Evolutionary conservation across 2,888 invertebrate genomes (phyloP).

Genomic region (Agrochola lychnidis): DNA sequence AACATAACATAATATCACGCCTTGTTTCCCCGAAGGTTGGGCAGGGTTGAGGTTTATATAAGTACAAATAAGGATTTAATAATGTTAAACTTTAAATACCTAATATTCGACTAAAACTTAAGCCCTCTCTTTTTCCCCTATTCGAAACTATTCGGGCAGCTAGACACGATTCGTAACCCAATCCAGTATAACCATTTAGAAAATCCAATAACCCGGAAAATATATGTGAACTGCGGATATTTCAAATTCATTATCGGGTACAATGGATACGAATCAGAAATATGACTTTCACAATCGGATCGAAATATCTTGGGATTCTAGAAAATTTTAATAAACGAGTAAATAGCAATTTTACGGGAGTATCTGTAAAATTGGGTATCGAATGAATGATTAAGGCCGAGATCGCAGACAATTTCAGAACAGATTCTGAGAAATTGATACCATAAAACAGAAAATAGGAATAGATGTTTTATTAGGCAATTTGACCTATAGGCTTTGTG

Average conservation of each 20-base stretch:
- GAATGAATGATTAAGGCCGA: slow-evolving; percentile 21
- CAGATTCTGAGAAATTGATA: slow-evolving; percentile 12
- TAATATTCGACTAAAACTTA: background rate
- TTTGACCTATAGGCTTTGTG: slow-evolving; percentile 24
- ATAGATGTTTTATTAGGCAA: slow-evolving; percentile 21
- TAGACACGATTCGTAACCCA: slow-evolving; percentile 15
- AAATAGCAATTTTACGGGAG: slow-evolving; percentile 1
- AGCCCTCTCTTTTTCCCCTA: background rate
- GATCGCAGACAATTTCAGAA: slow-evolving; percentile 16
- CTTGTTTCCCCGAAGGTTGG: too few relatives aligned
- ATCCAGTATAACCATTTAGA: slow-evolving; percentile 35
- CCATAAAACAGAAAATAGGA: slow-evolving; percentile 28
- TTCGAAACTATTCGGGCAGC: slow-evolving; percentile 27
- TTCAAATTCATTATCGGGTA: slow-evolving; percentile 49
- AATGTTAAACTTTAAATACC: too few relatives aligned
- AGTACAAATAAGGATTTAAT: background rate
- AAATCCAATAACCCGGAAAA: slow-evolving; percentile 48
- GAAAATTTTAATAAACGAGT: slow-evolving; percentile 27
- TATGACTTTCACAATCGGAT: slow-evolving; percentile 30
- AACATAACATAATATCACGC: too few relatives aligned
- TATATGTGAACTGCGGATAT: slow-evolving; percentile 44
- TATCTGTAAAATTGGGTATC: slow-evolving; percentile 18
- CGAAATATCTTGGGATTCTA: slow-evolving; percentile 21
- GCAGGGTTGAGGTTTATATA: too few relatives aligned
- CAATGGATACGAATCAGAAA: slow-evolving; percentile 21